Conservation (phyloP, 2,888 invertebrate species). For the Steinernema scapterisci region DNA sequence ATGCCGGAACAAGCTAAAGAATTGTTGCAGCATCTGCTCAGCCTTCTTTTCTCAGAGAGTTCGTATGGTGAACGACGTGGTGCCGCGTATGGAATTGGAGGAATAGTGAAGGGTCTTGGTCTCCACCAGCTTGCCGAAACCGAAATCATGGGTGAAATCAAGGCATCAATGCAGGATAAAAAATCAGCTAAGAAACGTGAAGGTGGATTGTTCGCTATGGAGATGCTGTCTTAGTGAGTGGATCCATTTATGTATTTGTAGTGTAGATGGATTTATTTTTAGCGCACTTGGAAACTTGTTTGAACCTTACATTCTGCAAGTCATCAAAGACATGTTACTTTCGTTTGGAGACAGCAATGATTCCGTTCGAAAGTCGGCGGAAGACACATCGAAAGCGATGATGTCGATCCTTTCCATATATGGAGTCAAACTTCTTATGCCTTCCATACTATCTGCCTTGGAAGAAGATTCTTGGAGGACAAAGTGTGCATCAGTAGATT, state of each 20-base stretch:
- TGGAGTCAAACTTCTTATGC: conserved; percentile 94
- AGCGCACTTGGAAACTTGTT: conserved; percentile 91
- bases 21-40: conserved; percentile 84
- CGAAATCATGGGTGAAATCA: conserved; percentile 87
- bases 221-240: conserved; percentile 74
- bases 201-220: conserved; percentile 94
- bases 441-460: conserved; percentile 85
- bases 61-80: conserved; percentile 91
- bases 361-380: conserved; percentile 87
- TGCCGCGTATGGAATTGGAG: conserved; percentile 83
- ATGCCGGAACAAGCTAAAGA: conserved; percentile 87
- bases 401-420: conserved; percentile 87
- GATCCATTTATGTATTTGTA: background rate
- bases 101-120: conserved; percentile 91
- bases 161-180: conserved; percentile 84
- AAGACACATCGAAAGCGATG: conserved; percentile 85
- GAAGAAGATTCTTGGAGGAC: conserved; percentile 99
- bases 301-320: conserved; percentile 97
- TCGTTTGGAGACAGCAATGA: conserved; percentile 95
- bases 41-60: conserved; percentile 84
- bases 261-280: conserved; percentile 73
- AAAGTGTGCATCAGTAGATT: conserved; percentile 74
- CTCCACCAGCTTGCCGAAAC: conserved; percentile 92
- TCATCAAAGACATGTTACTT: conserved; percentile 87
- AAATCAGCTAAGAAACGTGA: conserved; percentile 89